phyloP scores from a whole-genome alignment of 1,140 invertebrate genomes.

The Solen grandis region DNA sequence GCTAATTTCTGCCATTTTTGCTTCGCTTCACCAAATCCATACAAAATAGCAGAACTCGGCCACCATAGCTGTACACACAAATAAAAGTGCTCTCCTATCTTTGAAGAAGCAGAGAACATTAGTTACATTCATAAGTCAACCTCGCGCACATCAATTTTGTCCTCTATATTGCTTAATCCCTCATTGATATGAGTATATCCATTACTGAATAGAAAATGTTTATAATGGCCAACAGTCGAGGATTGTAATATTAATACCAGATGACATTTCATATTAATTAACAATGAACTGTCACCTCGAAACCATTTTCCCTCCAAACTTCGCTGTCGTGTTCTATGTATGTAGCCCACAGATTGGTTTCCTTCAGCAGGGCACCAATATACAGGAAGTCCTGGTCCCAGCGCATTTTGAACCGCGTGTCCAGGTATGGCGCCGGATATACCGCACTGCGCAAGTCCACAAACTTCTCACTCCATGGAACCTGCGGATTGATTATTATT shows the following conservation, averaged over 20 bases:
- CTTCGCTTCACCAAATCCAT: neutral
- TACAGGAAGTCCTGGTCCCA: neutral
- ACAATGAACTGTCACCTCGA: too few relatives aligned
- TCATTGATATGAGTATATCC: neutral
- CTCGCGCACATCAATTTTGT: too few relatives aligned
- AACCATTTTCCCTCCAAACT: conserved; percentile 22
- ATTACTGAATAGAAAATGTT: too few relatives aligned
- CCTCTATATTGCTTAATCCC: too few relatives aligned
- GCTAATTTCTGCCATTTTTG: neutral
- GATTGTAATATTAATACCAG: too few relatives aligned
- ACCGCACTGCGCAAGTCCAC: conserved; percentile 11
- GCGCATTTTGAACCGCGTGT: neutral
- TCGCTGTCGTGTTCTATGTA: neutral
- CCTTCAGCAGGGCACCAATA: neutral
- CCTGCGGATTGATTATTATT: conserved; percentile 4
- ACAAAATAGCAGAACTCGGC: conserved; percentile 10
- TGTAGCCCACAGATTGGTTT: conserved; percentile 5
- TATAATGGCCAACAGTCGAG: too few relatives aligned
- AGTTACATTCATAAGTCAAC: too few relatives aligned
- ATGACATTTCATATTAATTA: too few relatives aligned
- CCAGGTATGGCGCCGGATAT: neutral
- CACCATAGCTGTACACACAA: too few relatives aligned
- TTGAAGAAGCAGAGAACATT: too few relatives aligned
- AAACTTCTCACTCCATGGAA: conserved; percentile 59
- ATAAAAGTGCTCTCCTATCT: too few relatives aligned